These are phyloP conservation scores for Copidosoma aretas DNA, from an alignment of 2,888 invertebrate genomes.

Conservation along the genomic window DNA sequence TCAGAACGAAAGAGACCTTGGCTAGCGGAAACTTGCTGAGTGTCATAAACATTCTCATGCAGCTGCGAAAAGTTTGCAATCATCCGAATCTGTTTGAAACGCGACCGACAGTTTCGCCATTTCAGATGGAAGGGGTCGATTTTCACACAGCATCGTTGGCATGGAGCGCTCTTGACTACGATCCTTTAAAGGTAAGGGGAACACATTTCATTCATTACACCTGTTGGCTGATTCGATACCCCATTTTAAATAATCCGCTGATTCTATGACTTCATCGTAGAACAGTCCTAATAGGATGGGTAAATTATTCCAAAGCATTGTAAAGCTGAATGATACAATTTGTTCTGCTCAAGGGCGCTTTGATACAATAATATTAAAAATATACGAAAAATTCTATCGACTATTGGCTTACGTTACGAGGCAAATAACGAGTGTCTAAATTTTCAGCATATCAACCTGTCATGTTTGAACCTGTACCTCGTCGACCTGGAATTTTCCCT, in stretches of 20 bases:
- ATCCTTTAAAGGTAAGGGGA: slow-evolving; percentile 73
- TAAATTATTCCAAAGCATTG: slow-evolving; percentile 38
- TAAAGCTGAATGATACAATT: slow-evolving; percentile 37
- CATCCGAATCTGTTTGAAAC: slow-evolving; percentile 98
- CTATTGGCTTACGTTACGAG: background rate
- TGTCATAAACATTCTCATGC: slow-evolving; percentile 97
- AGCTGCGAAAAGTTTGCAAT: slow-evolving; percentile 96
- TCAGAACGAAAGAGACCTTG: slow-evolving; percentile 90
- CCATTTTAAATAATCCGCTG: slow-evolving; percentile 26
- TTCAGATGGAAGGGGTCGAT: slow-evolving; percentile 82
- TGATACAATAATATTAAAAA: slow-evolving; percentile 6
- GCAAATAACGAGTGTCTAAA: slow-evolving; percentile 14
- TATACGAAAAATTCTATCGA: too few species aligned
- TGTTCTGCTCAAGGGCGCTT: slow-evolving; percentile 36
- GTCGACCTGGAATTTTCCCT: slow-evolving; percentile 73
- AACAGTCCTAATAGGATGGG: slow-evolving; percentile 39
- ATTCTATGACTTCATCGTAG: slow-evolving; percentile 14
- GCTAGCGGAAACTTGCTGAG: slow-evolving; percentile 91
- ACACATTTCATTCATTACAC: too few species aligned
- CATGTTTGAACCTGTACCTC: slow-evolving; percentile 70
- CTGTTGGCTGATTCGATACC: background rate
- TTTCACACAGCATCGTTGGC: slow-evolving; percentile 76
- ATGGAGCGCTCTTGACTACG: slow-evolving; percentile 73
- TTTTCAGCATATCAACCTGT: slow-evolving; percentile 72
- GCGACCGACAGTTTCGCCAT: slow-evolving; percentile 92